Conservation (phyloP, 2,113 vertebrate species). For the Bubalus kerabau region DNA sequence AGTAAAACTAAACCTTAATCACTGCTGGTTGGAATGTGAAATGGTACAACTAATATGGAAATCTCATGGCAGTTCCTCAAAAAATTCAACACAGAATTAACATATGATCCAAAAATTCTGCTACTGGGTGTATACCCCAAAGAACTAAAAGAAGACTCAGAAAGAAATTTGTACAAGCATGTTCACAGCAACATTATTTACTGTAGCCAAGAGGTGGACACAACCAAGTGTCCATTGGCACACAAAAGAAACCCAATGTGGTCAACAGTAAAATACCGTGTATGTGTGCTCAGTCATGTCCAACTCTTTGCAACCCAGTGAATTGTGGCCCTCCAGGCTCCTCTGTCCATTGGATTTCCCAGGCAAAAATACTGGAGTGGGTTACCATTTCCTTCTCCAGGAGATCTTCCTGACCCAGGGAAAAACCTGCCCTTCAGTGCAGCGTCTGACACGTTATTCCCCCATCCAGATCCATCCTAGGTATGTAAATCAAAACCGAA, state of each 20-base stretch:
- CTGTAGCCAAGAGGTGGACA: not conserved
- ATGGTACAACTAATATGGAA: not conserved
- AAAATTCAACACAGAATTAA: not conserved
- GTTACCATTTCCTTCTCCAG: not conserved
- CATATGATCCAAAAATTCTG: not conserved
- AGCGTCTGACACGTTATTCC: not conserved
- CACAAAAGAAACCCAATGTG: not conserved
- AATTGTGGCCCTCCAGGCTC: not conserved
- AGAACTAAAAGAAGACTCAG: not conserved
- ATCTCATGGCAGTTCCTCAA: not conserved
- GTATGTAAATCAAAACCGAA: not conserved
- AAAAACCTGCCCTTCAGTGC: not conserved
- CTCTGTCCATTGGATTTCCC: not conserved
- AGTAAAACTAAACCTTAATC: not conserved
- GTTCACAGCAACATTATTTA: not conserved
- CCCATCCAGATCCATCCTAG: not conserved
- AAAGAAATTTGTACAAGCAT: not conserved
- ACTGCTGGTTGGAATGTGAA: not conserved
- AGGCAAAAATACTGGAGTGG: not conserved
- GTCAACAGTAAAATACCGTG: not conserved
- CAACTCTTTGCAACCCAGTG: not conserved
- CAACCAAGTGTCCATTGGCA: not conserved
- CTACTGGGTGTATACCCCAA: not conserved
- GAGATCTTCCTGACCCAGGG: not conserved
- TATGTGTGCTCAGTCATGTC: not conserved